phyloP scores from a whole-genome alignment of 2,888 invertebrate species.

The Eucera pruinosa region DNA sequence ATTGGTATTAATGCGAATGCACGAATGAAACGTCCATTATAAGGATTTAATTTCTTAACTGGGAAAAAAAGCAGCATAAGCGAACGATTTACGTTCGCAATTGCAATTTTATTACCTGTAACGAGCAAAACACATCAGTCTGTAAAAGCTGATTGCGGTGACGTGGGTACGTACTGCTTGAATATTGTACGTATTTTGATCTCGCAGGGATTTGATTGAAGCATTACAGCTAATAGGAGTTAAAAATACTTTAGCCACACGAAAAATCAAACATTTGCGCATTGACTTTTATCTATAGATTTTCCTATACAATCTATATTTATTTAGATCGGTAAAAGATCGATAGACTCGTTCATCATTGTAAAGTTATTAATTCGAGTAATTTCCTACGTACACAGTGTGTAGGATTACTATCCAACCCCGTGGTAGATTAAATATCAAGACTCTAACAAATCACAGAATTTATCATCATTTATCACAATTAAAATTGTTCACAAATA shows the following conservation, averaged over 20 bases:
- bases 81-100: slow-evolving; percentile 4
- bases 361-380: neutral
- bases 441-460: neutral
- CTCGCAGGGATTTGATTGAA: slow-evolving; percentile 5
- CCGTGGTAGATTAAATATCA: neutral
- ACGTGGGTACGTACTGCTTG: slow-evolving; percentile 12
- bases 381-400: too few relatives aligned
- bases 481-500: neutral
- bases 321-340: too few relatives aligned
- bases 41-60: neutral
- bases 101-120: slow-evolving; percentile 27
- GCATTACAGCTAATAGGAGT: neutral
- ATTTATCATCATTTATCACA: too few relatives aligned
- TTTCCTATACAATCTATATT: too few relatives aligned
- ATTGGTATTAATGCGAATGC: neutral
- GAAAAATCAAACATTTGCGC: too few relatives aligned
- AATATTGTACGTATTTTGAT: slow-evolving; percentile 21
- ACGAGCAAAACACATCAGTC: slow-evolving; percentile 10
- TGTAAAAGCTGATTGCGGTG: slow-evolving; percentile 1
- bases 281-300: neutral
- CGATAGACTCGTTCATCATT: neutral
- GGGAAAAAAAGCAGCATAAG: neutral
- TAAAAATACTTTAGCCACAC: neutral
- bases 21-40: neutral
- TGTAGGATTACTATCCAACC: neutral